Base-by-base conservation (phyloP, 2,888 invertebrate genomes). In the Scaptomyza cyrtandrae region DNA sequence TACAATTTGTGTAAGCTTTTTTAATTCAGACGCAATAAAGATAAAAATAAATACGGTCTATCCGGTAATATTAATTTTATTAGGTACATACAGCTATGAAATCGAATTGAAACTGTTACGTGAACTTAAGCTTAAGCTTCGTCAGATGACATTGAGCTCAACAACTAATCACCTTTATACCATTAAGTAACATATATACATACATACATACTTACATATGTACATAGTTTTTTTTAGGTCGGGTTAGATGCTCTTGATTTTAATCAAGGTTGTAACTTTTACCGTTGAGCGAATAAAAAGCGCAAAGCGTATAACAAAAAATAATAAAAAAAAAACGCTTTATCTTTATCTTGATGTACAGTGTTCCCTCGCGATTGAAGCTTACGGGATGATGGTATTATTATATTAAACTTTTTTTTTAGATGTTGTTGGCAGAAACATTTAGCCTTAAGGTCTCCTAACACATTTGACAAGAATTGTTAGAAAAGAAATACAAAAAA, bases 11-110 rank as follows among this genome's bases (percentile, higher is more conserved):
- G 52, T 5, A 16, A 62, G 31, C 39, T 56, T 46, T 69, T 69
- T 57, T 37, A 48, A 58, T 46, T 46, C n/a, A 19, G 16, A 10
- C 19, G 39, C 53, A 35, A 53, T 57, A 66, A 45, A 73, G 52
- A 60, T 72, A 61, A 37, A 60, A 19, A 39, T n/a, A 4, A 2
- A 19, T 19, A 19, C 19, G 19, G 1, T 19, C 19, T 19, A 19
- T 19, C 19, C 2, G 19, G 19, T 19, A 19, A 19, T 19, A 19
- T 19, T 19, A 19, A 19, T 19, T 19, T 19, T 19, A 19, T 19
- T 19, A 19, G n/a, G n/a, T n/a, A n/a, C n/a, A n/a, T 1, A 31
- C 10, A 33, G 33, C 16, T n/a, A 24, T 10, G 10, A 24, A 35
- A n/a, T 35, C 19, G 11, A 52, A n/a, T 24, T 31, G 35, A 19